Evolutionary conservation across 2,797 vertebrate genomes (phyloP).

Genomic region (Crypturellus tataupa): DNA sequence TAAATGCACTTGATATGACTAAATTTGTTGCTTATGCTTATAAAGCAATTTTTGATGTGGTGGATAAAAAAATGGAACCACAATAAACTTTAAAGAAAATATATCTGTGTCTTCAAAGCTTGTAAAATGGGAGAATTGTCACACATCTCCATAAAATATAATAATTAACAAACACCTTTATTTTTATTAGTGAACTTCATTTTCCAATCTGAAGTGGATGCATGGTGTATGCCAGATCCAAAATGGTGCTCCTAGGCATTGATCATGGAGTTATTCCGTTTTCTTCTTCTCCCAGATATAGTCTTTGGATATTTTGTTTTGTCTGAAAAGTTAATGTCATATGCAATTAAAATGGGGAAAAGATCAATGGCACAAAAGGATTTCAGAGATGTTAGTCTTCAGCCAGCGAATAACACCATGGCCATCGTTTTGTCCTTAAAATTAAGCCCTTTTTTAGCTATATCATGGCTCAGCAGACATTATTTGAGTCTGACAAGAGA

Average conservation of each 20-base stretch:
- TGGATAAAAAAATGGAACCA: neutral
- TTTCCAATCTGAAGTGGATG: neutral
- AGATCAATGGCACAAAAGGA: neutral
- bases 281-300: neutral
- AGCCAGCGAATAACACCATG: neutral
- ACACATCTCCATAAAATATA: neutral
- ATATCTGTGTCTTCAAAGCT: neutral
- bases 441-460: neutral
- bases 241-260: neutral
- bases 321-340: neutral
- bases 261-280: neutral
- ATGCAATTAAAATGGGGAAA: neutral
- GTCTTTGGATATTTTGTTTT: neutral
- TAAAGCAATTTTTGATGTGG: conserved; percentile 29
- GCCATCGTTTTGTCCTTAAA: neutral
- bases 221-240: neutral
- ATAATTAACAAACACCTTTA: neutral
- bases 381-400: neutral
- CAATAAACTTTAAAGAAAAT: neutral
- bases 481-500: neutral
- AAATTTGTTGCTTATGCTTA: conserved; percentile 33
- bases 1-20: neutral
- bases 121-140: neutral
- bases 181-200: neutral
- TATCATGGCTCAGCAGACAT: neutral